Evolutionary conservation across 1,140 invertebrate genomes (phyloP).

Genomic region (Philotrypesis tridentata): DNA sequence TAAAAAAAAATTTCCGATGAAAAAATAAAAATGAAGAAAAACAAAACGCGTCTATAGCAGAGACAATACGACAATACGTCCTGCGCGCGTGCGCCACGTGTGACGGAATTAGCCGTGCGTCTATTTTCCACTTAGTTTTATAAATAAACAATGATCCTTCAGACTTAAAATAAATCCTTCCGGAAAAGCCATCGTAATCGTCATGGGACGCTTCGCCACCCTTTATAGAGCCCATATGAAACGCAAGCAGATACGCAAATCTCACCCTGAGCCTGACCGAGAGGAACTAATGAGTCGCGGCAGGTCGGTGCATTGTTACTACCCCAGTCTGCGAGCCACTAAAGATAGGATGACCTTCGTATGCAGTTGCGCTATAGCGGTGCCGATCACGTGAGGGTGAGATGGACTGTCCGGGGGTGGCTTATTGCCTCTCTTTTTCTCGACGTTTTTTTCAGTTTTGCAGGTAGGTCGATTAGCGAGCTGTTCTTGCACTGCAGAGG

Average conservation of each 20-base stretch:
- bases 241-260: not conserved
- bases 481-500: not conserved
- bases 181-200: not conserved
- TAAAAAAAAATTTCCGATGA: not conserved
- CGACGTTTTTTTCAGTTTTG: not conserved
- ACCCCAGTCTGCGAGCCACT: not conserved
- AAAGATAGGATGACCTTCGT: slow-evolving; percentile 40
- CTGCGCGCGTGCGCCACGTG: not conserved
- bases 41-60: too few species aligned
- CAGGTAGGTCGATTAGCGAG: not conserved
- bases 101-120: slow-evolving; percentile 24
- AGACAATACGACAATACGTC: not conserved
- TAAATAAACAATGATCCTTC: slow-evolving; percentile 42
- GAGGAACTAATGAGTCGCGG: not conserved
- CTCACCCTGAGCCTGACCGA: not conserved
- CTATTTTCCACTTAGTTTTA: slow-evolving; percentile 33
- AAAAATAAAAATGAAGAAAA: not conserved
- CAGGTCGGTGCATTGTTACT: not conserved
- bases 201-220: not conserved
- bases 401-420: not conserved
- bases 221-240: not conserved
- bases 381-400: not conserved
- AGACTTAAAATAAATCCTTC: slow-evolving; percentile 38
- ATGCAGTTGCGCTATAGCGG: not conserved
- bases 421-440: not conserved